Evolutionary conservation across 2,113 vertebrate species (phyloP).

Genomic region (Rhipidura dahli): DNA sequence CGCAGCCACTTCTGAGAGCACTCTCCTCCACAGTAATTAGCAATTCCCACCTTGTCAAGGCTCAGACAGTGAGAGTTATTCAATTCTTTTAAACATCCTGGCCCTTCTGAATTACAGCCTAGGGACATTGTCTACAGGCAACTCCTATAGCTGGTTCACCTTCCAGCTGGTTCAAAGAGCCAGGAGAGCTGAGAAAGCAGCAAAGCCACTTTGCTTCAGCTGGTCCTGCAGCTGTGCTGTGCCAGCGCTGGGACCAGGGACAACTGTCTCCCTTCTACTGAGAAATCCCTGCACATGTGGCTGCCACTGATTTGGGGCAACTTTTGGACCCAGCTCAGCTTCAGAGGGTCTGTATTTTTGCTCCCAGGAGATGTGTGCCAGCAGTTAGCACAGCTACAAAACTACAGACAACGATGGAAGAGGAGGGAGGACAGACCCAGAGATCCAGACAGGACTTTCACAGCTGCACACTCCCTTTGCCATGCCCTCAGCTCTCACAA

Average conservation of each 20-base stretch:
- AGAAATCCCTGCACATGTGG: background rate
- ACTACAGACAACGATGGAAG: background rate
- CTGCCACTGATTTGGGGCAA: background rate
- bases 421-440: background rate
- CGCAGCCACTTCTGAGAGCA: background rate
- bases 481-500: background rate
- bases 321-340: background rate
- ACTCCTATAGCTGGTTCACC: background rate
- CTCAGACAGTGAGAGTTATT: background rate
- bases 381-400: background rate
- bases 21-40: background rate
- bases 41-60: background rate
- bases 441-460: background rate
- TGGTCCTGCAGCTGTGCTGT: background rate
- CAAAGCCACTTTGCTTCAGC: background rate
- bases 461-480: background rate
- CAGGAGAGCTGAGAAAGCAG: background rate
- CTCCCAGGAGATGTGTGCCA: background rate
- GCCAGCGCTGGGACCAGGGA: background rate
- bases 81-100: background rate
- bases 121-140: background rate
- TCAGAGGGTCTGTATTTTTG: background rate
- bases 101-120: background rate
- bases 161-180: background rate
- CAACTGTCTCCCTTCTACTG: background rate